A percentile compares a stretch with the other conserved stretches of the same genome.
Conservation (phyloP, 2,888 invertebrate species). For the Machimus rusticus region DNA sequence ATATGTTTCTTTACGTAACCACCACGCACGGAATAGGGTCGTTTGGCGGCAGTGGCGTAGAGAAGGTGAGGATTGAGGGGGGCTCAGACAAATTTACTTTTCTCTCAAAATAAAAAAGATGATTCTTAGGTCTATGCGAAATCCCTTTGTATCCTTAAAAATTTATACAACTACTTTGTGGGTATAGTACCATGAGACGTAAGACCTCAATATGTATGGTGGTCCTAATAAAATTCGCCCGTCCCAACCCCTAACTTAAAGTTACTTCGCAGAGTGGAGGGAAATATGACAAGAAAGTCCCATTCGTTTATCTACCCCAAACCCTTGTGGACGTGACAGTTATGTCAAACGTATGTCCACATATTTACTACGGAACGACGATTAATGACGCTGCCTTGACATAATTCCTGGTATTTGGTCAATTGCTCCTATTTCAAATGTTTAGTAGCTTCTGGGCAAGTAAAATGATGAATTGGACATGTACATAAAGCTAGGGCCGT, state of each 20-base stretch:
- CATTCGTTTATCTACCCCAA: slow-evolving; percentile 5
- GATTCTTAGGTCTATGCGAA: background rate
- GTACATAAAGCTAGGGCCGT: background rate
- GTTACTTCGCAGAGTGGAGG: background rate
- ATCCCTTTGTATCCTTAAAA: slow-evolving; percentile 14
- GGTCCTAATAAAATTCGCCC: background rate
- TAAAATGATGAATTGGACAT: slow-evolving; percentile 25
- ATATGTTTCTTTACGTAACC: background rate
- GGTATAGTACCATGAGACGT: background rate
- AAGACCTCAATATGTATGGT: background rate
- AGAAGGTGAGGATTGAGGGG: background rate
- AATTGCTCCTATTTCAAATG: slow-evolving; percentile 34
- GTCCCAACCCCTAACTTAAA: background rate
- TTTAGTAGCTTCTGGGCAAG: slow-evolving; percentile 21
- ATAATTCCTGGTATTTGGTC: slow-evolving; percentile 38
- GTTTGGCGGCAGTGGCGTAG: background rate
- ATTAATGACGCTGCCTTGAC: slow-evolving; percentile 41
- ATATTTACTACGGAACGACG: slow-evolving; percentile 40
- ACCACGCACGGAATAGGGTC: background rate
- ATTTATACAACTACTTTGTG: slow-evolving; percentile 19
- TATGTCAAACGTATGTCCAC: slow-evolving; percentile 39
- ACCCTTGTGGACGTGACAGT: slow-evolving; percentile 31
- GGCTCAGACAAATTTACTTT: background rate
- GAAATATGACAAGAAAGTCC: background rate
- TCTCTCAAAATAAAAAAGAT: background rate